Conservation (phyloP, 2,797 vertebrate genomes). For the Pseudochromis fuscus region DNA sequence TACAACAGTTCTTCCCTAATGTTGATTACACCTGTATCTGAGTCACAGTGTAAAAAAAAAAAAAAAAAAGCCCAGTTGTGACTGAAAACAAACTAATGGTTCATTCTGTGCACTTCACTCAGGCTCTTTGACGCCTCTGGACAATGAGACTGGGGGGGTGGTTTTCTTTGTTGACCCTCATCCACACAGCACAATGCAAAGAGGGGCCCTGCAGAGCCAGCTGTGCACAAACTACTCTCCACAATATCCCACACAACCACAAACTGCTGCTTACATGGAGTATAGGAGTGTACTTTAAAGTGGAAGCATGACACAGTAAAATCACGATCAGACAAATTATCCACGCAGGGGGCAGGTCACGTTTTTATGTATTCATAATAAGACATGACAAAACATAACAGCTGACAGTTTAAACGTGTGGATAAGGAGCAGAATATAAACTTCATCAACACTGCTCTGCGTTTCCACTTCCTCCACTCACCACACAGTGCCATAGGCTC, state of each 20-base stretch:
- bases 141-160: conserved; percentile 66
- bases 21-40: background rate
- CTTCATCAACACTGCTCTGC: too few species aligned
- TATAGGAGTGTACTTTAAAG: background rate
- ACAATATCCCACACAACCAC: conserved; percentile 25
- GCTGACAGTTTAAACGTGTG: too few species aligned
- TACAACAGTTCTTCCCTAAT: too few species aligned
- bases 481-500: conserved; percentile 96
- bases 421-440: too few species aligned
- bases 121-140: conserved; percentile 55
- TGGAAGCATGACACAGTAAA: background rate
- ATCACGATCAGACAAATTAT: too few species aligned
- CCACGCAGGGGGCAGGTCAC: too few species aligned
- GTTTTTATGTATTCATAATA: too few species aligned
- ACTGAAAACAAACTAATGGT: conserved; percentile 38
- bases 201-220: conserved; percentile 59
- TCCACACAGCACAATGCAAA: conserved; percentile 70
- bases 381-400: background rate
- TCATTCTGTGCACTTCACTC: conserved; percentile 40
- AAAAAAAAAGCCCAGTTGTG: conserved; percentile 4
- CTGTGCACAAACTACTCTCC: conserved; percentile 32
- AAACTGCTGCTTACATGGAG: background rate
- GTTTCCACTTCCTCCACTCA: conserved; percentile 77
- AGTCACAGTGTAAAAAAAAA: background rate
- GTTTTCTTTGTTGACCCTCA: conserved; percentile 75